Percentiles rank a stretch among this genome's conserved stretches.
These are phyloP conservation scores for Myotis vivesi DNA, from an alignment of 2,797 vertebrate species.

Conservation along the genomic window DNA sequence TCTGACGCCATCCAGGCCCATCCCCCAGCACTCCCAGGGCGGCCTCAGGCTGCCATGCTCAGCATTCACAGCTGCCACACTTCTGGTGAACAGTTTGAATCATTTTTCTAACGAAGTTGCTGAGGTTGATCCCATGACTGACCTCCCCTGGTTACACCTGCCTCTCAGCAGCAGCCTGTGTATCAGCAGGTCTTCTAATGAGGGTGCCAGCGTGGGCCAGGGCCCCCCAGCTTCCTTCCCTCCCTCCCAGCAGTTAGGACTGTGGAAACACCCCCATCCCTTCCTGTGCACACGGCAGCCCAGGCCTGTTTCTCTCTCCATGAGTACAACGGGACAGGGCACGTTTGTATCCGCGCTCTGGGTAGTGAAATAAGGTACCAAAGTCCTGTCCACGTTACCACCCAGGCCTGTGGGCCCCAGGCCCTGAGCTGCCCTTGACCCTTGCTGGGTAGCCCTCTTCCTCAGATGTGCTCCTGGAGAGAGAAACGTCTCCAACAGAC, in stretches of 20 bases:
- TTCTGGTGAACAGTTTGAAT: neutral
- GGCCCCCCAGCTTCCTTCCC: no score
- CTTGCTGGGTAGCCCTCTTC: constrained; percentile 9
- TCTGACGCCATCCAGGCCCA: neutral
- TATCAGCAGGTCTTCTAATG: no score
- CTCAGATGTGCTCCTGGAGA: constrained; percentile 36
- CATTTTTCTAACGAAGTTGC: neutral
- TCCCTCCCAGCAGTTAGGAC: no score
- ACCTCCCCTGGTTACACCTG: no score
- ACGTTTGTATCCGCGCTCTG: neutral
- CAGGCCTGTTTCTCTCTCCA: neutral
- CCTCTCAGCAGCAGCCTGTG: no score
- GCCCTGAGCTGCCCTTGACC: constrained; percentile 41
- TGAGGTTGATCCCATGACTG: no score
- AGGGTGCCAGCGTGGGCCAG: no score
- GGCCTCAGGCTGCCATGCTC: neutral
- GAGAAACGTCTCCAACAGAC: constrained; percentile 36
- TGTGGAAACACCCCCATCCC: neutral
- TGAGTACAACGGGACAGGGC: neutral
- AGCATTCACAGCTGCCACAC: neutral
- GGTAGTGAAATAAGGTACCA: constrained; percentile 35
- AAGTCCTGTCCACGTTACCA: constrained; percentile 40
- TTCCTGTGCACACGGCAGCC: neutral
- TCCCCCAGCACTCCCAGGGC: neutral
- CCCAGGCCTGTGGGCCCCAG: constrained; percentile 40